Percentiles rank a stretch among this genome's conserved stretches.
phyloP scores from a whole-genome alignment of 2,888 invertebrate species.

The Nomada goodeniana region DNA sequence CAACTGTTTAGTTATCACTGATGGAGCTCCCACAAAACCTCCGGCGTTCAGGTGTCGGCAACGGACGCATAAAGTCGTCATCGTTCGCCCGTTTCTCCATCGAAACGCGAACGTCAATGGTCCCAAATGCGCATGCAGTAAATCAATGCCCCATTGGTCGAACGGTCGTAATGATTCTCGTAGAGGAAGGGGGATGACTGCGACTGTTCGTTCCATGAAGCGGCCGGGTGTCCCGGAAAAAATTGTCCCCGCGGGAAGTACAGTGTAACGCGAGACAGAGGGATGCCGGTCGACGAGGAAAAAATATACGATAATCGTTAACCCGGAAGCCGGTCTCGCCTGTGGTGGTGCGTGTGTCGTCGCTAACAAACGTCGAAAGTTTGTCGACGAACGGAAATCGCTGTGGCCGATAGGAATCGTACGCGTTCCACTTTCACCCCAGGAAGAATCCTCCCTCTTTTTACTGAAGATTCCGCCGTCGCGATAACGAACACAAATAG shows the following conservation, averaged over 20 bases:
- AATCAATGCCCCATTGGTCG: slow-evolving; percentile 58
- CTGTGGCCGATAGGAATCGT: slow-evolving; percentile 34
- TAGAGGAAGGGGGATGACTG: background rate
- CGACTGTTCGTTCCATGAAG: background rate
- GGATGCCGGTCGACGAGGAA: slow-evolving; percentile 18
- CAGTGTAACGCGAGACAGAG: slow-evolving; percentile 43
- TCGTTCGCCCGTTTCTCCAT: slow-evolving; percentile 1
- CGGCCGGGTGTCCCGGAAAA: background rate
- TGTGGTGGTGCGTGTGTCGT: slow-evolving; percentile 3
- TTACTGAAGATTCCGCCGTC: slow-evolving; percentile 4
- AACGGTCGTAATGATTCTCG: slow-evolving; percentile 59
- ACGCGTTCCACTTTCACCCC: slow-evolving; percentile 31
- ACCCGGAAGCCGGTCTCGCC: slow-evolving; percentile 34
- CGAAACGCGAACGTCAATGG: slow-evolving; percentile 12
- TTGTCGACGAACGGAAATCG: slow-evolving; percentile 44
- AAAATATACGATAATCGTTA: slow-evolving; percentile 64
- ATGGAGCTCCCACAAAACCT: background rate
- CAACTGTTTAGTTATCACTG: no score
- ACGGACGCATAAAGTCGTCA: slow-evolving; percentile 23
- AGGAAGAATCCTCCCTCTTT: slow-evolving; percentile 5
- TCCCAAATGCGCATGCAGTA: slow-evolving; percentile 40
- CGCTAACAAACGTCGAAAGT: slow-evolving; percentile 54
- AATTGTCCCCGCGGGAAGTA: slow-evolving; percentile 58
- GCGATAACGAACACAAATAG: slow-evolving; percentile 40
- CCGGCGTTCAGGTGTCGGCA: background rate